These are phyloP conservation scores for Tokudaia tokunoshimensis DNA, from an alignment of 2,797 vertebrate genomes.

Conservation along the genomic window DNA sequence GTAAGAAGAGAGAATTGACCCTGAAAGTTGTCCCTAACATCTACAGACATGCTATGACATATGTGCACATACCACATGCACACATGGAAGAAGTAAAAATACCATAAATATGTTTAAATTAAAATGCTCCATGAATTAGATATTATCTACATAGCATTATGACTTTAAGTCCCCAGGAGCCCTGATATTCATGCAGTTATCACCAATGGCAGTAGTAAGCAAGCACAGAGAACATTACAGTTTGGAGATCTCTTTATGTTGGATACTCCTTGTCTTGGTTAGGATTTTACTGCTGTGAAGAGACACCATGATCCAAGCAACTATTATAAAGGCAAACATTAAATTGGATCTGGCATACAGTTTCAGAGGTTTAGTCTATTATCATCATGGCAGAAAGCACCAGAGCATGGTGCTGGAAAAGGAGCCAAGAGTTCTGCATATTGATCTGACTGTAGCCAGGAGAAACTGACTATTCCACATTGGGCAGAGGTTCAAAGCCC, in stretches of 20 bases:
- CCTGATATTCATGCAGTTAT: neutral
- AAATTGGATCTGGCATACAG: neutral
- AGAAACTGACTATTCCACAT: neutral
- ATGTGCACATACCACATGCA: neutral
- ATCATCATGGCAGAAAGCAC: neutral
- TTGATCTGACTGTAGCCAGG: neutral
- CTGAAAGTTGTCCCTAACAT: neutral
- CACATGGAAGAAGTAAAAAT: neutral
- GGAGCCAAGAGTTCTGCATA: neutral
- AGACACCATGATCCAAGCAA: neutral
- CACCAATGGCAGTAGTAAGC: neutral
- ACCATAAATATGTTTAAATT: neutral
- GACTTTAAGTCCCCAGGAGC: neutral
- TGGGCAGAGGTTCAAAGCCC: neutral
- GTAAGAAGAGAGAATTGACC: neutral
- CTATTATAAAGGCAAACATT: neutral
- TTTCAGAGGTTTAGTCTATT: neutral
- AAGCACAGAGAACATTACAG: neutral
- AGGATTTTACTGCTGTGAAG: neutral
- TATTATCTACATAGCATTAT: neutral
- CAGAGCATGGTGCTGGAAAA: neutral
- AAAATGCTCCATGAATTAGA: neutral
- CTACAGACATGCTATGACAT: neutral
- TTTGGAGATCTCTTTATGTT: slow-evolving; percentile 13
- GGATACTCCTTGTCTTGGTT: neutral